A percentile compares a stretch with the other conserved stretches of the same genome.
Evolutionary conservation across 2,797 vertebrate species (phyloP).

Genomic region (Poecilia picta): DNA sequence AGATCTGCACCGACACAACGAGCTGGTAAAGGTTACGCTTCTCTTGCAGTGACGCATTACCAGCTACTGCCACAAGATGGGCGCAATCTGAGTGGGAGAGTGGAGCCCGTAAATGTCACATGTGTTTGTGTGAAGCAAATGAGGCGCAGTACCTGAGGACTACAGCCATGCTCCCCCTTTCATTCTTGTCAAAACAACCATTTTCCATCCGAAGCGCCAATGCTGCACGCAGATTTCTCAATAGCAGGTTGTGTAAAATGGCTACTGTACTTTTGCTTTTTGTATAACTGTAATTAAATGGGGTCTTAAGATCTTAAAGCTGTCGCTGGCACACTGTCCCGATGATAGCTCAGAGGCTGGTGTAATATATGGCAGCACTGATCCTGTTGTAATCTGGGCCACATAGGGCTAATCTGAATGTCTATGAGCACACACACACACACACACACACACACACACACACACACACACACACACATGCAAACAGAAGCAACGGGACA

Average conservation of each 20-base stretch:
- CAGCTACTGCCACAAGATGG: conserved; percentile 45
- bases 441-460: conserved; percentile 2
- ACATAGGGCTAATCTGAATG: conserved; percentile 75
- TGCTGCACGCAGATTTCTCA: conserved; percentile 8
- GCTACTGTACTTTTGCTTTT: conserved; percentile 69
- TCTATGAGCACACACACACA: conserved; percentile 26
- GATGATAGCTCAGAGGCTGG: conserved; percentile 46
- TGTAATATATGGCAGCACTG: conserved; percentile 65
- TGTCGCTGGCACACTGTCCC: conserved; percentile 50
- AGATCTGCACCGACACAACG: not conserved
- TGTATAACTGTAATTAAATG: conserved; percentile 77
- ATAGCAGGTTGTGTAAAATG: conserved; percentile 44
- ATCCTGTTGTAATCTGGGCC: conserved; percentile 78
- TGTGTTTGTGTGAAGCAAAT: conserved; percentile 50
- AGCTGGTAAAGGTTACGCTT: not conserved
- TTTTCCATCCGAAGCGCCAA: conserved; percentile 29
- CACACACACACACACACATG: not conserved
- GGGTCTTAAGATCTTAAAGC: conserved; percentile 70
- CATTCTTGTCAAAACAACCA: conserved; percentile 12
- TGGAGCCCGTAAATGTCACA: conserved; percentile 30
- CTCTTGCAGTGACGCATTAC: conserved; percentile 16
- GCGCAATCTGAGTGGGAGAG: not conserved
- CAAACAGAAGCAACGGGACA: conserved; percentile 17
- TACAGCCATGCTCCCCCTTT: not conserved
- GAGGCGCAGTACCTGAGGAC: conserved; percentile 11